A percentile compares a stretch with the other conserved stretches of the same genome.
phyloP scores from a whole-genome alignment of 2,888 invertebrate species.

The Scaptomyza flava region DNA sequence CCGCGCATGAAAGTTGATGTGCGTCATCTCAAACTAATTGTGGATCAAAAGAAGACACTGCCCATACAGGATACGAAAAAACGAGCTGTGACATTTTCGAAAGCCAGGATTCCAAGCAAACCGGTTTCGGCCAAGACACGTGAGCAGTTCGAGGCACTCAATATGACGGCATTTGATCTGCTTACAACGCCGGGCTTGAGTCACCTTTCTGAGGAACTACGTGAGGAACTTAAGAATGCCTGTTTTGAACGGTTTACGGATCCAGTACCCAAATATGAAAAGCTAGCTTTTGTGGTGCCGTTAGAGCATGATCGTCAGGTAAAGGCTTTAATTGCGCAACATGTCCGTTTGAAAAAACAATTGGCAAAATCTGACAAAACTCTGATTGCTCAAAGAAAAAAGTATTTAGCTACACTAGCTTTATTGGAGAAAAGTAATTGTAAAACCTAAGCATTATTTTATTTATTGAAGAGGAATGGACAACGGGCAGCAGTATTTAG shows the following conservation, averaged over 20 bases:
- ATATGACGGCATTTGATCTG: constrained; percentile 78
- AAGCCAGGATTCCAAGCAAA: constrained; percentile 38
- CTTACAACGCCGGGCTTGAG: constrained; percentile 68
- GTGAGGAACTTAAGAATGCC: constrained; percentile 48
- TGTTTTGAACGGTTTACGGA: constrained; percentile 50
- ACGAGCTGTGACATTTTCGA: constrained; percentile 12
- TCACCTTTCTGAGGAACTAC: constrained; percentile 19
- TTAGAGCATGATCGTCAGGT: constrained; percentile 54
- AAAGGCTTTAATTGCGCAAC: constrained; percentile 42
- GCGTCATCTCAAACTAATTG: constrained; percentile 67
- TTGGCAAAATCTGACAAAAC: constrained; percentile 6
- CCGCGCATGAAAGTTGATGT: constrained; percentile 59
- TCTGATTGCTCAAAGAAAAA: constrained; percentile 2
- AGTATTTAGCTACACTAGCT: not conserved
- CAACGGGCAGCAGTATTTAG: constrained; percentile 55
- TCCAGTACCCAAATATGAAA: constrained; percentile 56
- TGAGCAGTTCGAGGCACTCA: constrained; percentile 52
- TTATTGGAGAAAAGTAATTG: no score
- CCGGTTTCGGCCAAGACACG: constrained; percentile 64
- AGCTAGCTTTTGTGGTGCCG: constrained; percentile 25
- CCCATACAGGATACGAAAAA: constrained; percentile 45
- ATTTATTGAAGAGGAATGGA: constrained; percentile 40
- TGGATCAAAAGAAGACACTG: constrained; percentile 67
- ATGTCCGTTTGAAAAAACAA: constrained; percentile 40
- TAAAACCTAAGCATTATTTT: no score